These are phyloP conservation scores for Burhinus oedicnemus DNA, from an alignment of 2,113 vertebrate species.

Conservation along the genomic window DNA sequence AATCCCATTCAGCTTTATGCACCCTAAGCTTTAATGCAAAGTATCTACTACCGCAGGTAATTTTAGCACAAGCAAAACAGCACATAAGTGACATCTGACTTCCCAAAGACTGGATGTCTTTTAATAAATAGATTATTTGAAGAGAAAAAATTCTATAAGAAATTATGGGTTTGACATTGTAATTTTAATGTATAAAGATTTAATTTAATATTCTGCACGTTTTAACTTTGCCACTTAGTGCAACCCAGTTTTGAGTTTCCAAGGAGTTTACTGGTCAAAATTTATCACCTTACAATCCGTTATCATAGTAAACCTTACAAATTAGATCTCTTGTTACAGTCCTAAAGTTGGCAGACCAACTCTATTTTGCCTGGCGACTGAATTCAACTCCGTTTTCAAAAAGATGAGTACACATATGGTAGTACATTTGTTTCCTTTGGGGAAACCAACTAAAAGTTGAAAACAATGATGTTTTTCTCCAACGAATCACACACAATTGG, in stretches of 20 bases:
- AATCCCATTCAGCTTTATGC: conserved; percentile 60
- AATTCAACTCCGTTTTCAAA: not conserved
- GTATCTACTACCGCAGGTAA: not conserved
- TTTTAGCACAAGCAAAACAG: conserved; percentile 39
- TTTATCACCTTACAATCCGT: conserved; percentile 28
- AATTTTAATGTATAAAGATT: conserved; percentile 44
- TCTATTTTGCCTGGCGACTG: not conserved
- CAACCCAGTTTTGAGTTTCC: conserved; percentile 19
- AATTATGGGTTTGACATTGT: not conserved
- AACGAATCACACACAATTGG: not conserved
- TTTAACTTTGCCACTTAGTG: conserved; percentile 8
- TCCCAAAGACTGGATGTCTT: not conserved
- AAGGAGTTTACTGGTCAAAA: conserved; percentile 42
- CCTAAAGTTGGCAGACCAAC: not conserved
- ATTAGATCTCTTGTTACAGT: conserved; percentile 4
- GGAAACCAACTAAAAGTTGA: not conserved
- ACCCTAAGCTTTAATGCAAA: conserved; percentile 38
- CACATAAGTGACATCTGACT: not conserved
- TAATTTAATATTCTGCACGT: conserved; percentile 29
- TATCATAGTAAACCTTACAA: conserved; percentile 4
- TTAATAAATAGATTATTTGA: not conserved
- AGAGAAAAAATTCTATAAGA: not conserved
- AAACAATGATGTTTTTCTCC: not conserved
- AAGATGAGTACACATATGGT: not conserved
- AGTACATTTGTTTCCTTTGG: not conserved